A percentile compares a stretch with the other conserved stretches of the same genome.
phyloP scores from a whole-genome alignment of 2,113 vertebrate genomes.

The Pterocles gutturalis region DNA sequence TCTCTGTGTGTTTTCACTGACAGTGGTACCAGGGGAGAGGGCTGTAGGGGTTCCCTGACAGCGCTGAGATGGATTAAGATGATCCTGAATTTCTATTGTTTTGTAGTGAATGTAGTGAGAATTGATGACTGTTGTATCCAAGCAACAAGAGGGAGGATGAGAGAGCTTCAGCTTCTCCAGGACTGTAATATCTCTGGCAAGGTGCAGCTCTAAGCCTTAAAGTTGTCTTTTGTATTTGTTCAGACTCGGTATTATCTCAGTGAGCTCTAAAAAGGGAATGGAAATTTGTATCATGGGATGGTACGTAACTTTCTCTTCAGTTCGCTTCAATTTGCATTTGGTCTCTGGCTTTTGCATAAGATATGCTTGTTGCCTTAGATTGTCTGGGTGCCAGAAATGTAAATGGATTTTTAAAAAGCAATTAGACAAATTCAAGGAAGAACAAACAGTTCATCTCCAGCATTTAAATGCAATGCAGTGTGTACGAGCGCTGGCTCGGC shows the following conservation, averaged over 20 bases:
- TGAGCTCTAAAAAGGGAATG: not conserved
- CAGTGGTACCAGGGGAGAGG: not conserved
- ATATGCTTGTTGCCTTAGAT: accelerated
- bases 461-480: not conserved
- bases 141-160: conserved; percentile 42
- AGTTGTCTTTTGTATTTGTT: not conserved
- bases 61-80: conserved; percentile 66
- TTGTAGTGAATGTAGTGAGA: conserved; percentile 36
- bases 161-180: not conserved
- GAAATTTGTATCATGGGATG: not conserved
- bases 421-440: not conserved
- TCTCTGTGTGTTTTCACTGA: not conserved
- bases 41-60: conserved; percentile 39
- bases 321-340: not conserved
- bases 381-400: not conserved
- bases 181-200: not conserved
- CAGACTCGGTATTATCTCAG: not conserved
- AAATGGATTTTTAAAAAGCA: not conserved
- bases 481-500: not conserved
- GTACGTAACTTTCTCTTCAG: not conserved
- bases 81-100: conserved; percentile 65
- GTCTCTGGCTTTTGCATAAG: not conserved
- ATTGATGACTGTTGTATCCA: conserved; percentile 48
- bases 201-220: not conserved
- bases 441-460: not conserved